phyloP scores from a whole-genome alignment of 1,140 invertebrate species.

The Dreissena polymorpha region DNA sequence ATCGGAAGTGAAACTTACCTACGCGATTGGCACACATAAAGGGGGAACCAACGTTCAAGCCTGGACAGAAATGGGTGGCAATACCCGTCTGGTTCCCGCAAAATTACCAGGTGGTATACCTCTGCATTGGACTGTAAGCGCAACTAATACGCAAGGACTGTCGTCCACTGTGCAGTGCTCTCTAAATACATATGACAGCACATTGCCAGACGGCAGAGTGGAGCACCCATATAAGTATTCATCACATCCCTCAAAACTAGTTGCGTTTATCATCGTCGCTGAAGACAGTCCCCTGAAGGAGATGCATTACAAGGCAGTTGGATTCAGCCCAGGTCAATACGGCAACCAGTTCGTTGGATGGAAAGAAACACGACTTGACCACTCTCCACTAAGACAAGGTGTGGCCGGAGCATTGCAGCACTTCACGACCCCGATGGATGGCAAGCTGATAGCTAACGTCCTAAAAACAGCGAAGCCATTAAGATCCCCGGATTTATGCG shows the following conservation, averaged over 20 bases:
- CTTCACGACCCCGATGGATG: conserved; percentile 22
- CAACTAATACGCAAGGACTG: conserved; percentile 31
- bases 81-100: conserved; percentile 6
- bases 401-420: conserved; percentile 13
- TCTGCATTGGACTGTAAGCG: conserved; percentile 26
- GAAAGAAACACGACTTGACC: conserved; percentile 19
- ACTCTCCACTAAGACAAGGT: conserved; percentile 1
- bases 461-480: background rate
- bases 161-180: conserved; percentile 17
- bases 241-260: conserved; percentile 26
- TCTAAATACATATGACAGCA: conserved; percentile 36
- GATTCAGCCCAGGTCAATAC: conserved; percentile 37
- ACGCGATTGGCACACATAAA: conserved; percentile 40
- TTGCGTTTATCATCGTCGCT: conserved; percentile 19
- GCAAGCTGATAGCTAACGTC: conserved; percentile 16
- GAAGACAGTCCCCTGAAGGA: conserved; percentile 34
- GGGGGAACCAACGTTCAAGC: conserved; percentile 28
- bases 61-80: conserved; percentile 37
- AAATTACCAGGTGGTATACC: conserved; percentile 36
- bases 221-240: conserved; percentile 31
- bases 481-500: conserved; percentile 10
- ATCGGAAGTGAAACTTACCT: conserved; percentile 24
- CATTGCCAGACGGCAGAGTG: conserved; percentile 38
- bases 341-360: conserved; percentile 32
- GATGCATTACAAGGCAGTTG: conserved; percentile 40